phyloP scores from a whole-genome alignment of 1,140 invertebrate genomes.

The Ips typographus region DNA sequence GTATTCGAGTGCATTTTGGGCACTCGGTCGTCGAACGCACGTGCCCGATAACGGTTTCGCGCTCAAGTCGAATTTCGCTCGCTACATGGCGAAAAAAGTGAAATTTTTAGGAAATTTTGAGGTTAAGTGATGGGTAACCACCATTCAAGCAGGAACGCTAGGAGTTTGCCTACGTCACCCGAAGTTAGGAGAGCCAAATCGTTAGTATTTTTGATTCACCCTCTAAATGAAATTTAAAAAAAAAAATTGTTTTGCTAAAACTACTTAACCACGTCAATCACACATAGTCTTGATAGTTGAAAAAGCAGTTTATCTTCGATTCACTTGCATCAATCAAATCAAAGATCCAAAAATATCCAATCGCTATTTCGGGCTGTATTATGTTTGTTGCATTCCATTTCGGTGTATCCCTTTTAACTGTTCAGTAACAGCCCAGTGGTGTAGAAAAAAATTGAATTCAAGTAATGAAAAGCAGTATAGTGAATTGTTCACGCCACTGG shows the following conservation, averaged over 20 bases:
- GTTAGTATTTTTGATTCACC: conserved; percentile 23
- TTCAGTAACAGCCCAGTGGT: not conserved
- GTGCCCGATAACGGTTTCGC: not conserved
- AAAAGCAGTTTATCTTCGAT: conserved; percentile 4
- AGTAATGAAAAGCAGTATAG: not conserved
- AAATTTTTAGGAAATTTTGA: not conserved
- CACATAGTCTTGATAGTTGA: not conserved
- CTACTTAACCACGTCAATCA: too few species aligned
- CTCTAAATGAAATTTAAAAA: too few species aligned
- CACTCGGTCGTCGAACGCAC: conserved; percentile 11
- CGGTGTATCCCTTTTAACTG: not conserved
- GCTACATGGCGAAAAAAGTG: not conserved
- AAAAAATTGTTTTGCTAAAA: too few species aligned
- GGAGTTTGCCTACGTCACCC: conserved; percentile 67
- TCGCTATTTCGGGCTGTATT: conserved; percentile 1
- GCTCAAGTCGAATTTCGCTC: not conserved
- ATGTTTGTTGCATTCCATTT: conserved; percentile 1
- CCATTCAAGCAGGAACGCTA: conserved; percentile 58
- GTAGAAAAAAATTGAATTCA: too few species aligned
- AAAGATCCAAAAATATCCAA: conserved; percentile 9
- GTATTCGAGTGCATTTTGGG: conserved; percentile 27
- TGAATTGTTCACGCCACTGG: not conserved
- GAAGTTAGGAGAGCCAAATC: conserved; percentile 60
- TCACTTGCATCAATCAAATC: conserved; percentile 9
- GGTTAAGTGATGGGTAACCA: conserved; percentile 59